These are phyloP conservation scores for Physella acuta DNA, from an alignment of 1,140 invertebrate species.

Conservation along the genomic window DNA sequence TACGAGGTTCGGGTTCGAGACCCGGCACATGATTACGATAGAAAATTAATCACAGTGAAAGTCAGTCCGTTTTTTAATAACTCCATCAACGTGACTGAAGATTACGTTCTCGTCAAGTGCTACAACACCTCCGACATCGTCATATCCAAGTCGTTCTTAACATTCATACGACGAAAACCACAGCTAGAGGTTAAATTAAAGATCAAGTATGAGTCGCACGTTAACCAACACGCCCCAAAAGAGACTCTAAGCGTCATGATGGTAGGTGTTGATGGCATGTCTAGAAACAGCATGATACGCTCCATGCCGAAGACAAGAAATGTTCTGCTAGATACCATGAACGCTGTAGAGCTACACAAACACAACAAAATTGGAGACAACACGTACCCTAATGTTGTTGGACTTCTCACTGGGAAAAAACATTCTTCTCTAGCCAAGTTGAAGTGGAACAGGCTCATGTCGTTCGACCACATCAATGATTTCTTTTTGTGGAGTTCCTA, in stretches of 20 bases:
- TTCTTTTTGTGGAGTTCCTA: neutral
- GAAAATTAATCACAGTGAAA: no score
- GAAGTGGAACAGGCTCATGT: neutral
- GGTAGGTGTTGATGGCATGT: slow-evolving; percentile 80
- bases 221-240: neutral
- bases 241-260: slow-evolving; percentile 65
- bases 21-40: no score
- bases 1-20: no score
- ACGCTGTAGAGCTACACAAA: slow-evolving; percentile 29
- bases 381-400: slow-evolving; percentile 36
- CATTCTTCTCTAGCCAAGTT: neutral
- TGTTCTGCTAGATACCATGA: slow-evolving; percentile 57
- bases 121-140: neutral
- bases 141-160: neutral
- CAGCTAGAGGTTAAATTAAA: neutral
- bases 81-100: neutral
- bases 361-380: slow-evolving; percentile 38
- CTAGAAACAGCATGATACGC: slow-evolving; percentile 76
- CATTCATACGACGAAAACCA: neutral
- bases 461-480: neutral
- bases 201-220: neutral
- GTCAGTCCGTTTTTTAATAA: no score
- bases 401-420: slow-evolving; percentile 30
- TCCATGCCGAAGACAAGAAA: slow-evolving; percentile 73
- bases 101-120: neutral